These are phyloP conservation scores for Hybognathus amarus DNA, from an alignment of 2,797 vertebrate species.

Conservation along the genomic window DNA sequence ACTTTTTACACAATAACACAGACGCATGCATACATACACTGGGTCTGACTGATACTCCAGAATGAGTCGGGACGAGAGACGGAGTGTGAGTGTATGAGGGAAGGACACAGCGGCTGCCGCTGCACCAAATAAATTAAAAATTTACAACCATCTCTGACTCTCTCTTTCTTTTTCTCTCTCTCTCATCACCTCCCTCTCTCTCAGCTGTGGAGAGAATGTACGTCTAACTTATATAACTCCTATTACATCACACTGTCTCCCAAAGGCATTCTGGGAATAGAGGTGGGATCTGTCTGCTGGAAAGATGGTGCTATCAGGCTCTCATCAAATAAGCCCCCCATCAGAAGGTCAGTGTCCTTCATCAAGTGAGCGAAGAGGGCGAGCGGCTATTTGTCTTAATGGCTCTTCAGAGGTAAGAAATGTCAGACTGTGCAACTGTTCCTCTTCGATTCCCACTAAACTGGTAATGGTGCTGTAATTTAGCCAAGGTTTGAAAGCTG, in stretches of 20 bases:
- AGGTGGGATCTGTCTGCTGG: constrained; percentile 37
- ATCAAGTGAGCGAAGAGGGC: constrained; percentile 23
- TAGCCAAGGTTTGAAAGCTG: constrained; percentile 12
- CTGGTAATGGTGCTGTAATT: constrained; percentile 25
- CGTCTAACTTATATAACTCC: constrained; percentile 44
- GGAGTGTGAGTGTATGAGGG: constrained; percentile 5
- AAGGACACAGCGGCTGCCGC: constrained; percentile 14
- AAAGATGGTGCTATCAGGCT: constrained; percentile 41
- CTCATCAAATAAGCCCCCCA: constrained; percentile 39
- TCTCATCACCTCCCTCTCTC: constrained; percentile 28
- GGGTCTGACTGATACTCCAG: not conserved
- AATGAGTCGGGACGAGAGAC: constrained; percentile 10
- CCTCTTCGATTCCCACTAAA: constrained; percentile 28
- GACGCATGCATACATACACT: not conserved
- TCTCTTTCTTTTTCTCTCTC: constrained; percentile 23
- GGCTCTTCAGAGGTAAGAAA: constrained; percentile 37
- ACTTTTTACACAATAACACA: constrained; percentile 55
- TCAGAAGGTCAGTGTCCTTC: constrained; percentile 52
- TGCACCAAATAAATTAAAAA: constrained; percentile 47
- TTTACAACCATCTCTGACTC: constrained; percentile 36
- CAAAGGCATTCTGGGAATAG: constrained; percentile 48
- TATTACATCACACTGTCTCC: constrained; percentile 46
- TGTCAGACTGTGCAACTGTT: constrained; percentile 37
- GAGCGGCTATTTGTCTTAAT: constrained; percentile 46
- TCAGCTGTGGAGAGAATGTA: constrained; percentile 32